Conservation (phyloP, 2,797 vertebrate species). For the Spondyliosoma cantharus region DNA sequence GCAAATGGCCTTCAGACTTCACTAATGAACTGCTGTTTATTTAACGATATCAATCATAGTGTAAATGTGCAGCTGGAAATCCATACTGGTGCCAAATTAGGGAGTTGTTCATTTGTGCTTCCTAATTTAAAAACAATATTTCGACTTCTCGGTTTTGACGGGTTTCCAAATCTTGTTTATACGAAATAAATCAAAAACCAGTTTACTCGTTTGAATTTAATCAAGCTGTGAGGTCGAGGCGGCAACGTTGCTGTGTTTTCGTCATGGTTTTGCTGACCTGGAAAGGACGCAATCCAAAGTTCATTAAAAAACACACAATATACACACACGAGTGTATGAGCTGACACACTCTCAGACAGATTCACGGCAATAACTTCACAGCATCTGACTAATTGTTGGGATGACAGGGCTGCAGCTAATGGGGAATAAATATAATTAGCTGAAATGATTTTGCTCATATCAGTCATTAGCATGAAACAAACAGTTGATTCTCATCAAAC, state of each 20-base stretch:
- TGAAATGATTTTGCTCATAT: constrained; percentile 47
- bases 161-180: constrained; percentile 9
- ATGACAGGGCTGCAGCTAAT: constrained; percentile 47
- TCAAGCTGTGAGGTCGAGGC: constrained; percentile 14
- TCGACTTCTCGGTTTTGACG: not conserved
- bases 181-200: not conserved
- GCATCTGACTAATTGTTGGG: constrained; percentile 48
- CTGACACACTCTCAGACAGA: constrained; percentile 6
- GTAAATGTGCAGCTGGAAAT: constrained; percentile 27
- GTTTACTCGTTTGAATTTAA: constrained; percentile 20
- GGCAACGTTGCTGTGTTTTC: constrained; percentile 1
- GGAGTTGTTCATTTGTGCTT: constrained; percentile 22
- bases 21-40: constrained; percentile 32
- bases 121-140: not conserved
- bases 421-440: constrained; percentile 57
- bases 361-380: constrained; percentile 26
- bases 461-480: constrained; percentile 53
- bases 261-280: constrained; percentile 25
- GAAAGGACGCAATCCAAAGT: constrained; percentile 28
- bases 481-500: constrained; percentile 50
- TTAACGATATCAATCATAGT: constrained; percentile 12
- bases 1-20: constrained; percentile 36
- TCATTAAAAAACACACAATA: constrained; percentile 16
- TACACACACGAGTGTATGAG: constrained; percentile 13
- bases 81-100: constrained; percentile 19